Conservation (phyloP, 2,113 vertebrate genomes). For the Ptyas mucosa region DNA sequence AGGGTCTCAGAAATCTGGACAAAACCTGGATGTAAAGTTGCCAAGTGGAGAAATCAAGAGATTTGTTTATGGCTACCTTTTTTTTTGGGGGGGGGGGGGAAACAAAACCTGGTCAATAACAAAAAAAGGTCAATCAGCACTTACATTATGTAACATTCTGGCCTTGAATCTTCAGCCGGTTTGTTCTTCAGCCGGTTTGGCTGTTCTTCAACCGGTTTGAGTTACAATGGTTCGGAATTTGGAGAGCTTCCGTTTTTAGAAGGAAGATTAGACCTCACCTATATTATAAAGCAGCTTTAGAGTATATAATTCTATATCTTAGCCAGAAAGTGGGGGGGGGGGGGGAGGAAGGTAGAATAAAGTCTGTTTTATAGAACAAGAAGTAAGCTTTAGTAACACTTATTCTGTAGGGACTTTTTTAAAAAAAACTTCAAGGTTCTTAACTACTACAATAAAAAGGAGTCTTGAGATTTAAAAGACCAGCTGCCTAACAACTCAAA, state of each 20-base stretch:
- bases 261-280: not conserved
- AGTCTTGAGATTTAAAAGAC: conserved; percentile 60
- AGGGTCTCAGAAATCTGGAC: not conserved
- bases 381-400: conserved; percentile 63
- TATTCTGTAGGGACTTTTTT: conserved; percentile 60
- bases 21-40: not conserved
- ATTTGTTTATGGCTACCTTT: not conserved
- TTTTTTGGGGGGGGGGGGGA: not conserved
- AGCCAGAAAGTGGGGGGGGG: not conserved
- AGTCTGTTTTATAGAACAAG: conserved; percentile 52
- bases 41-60: no score
- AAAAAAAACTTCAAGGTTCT: conserved; percentile 66
- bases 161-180: not conserved
- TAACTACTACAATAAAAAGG: conserved; percentile 66
- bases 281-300: not conserved
- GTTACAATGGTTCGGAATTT: not conserved
- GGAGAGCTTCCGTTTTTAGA: not conserved
- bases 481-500: conserved; percentile 43
- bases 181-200: no score
- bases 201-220: not conserved
- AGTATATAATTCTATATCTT: not conserved
- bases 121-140: not conserved
- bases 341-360: conserved; percentile 10
- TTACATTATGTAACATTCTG: not conserved
- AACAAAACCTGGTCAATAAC: not conserved